Evolutionary conservation across 2,888 invertebrate genomes (phyloP).

Genomic region (Myathropa florea): DNA sequence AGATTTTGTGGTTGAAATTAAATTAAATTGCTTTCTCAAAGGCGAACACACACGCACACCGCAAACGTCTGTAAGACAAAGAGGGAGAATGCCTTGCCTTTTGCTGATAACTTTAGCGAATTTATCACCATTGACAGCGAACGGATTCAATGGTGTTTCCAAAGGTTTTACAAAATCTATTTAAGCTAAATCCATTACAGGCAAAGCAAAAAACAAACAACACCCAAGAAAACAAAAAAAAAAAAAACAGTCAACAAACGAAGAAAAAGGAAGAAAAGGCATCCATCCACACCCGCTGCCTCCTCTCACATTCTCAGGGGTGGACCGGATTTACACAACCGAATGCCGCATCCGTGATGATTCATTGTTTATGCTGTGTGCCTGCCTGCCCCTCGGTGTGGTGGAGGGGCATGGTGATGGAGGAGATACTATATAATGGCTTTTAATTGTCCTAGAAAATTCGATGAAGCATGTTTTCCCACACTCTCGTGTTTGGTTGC

Average conservation of each 20-base stretch:
- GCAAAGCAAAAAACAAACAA: not conserved
- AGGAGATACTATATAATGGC: not conserved
- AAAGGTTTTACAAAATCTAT: constrained; percentile 36
- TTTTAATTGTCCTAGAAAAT: not conserved
- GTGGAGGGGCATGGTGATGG: too few relatives aligned
- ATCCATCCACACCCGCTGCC: not conserved
- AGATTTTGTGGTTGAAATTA: not conserved
- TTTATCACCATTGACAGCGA: constrained; percentile 40
- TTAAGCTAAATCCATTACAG: constrained; percentile 31
- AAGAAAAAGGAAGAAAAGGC: not conserved
- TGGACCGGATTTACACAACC: not conserved
- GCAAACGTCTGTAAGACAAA: too few relatives aligned
- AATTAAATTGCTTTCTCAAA: constrained; percentile 7
- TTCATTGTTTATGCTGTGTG: not conserved
- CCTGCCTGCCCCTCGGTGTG: too few relatives aligned
- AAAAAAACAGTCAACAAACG: not conserved
- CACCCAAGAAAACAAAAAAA: too few relatives aligned
- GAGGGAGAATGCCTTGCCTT: not conserved
- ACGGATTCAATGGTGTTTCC: constrained; percentile 31
- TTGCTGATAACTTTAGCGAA: constrained; percentile 8
- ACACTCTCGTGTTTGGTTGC: not conserved
- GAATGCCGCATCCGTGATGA: not conserved
- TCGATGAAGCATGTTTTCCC: not conserved
- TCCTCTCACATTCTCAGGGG: not conserved
- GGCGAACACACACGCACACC: not conserved